Evolutionary conservation across 2,888 invertebrate species (phyloP), one percentile per base, ranked within the genome.

Genomic region (Microctonus aethiopoides): DNA sequence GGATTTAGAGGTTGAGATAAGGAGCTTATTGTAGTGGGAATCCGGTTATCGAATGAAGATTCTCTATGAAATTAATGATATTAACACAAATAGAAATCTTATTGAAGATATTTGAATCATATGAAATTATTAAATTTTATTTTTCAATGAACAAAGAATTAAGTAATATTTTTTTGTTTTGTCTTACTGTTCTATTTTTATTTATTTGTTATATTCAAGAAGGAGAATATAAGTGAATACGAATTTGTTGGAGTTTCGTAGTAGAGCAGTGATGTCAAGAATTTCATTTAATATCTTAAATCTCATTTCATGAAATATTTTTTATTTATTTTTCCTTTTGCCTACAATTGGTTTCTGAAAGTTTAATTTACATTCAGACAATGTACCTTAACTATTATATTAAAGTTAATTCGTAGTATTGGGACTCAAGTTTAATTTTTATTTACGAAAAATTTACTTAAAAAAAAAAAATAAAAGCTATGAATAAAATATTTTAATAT

Each of bases 1-100:
- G 71, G 71, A 61, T 62, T 65, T 60, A 56, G 54, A 54, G 72
- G 57, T 29, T 9, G 10, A 57, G 32, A 32, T 57, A 57, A 57
- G 39, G 6, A 39, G 39, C 39, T 39, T 39, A 39, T 39, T 39
- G 13, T 39, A n/a, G 1, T 4, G 39, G 39, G n/a, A 39, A 39
- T 39, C n/a, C 13, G 39, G 39, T 39, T 39, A 39, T 39, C 39
- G 39, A 39, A n/a, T n/a, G 11, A 11, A n/a, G 13, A 13, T 39
- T 39, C 39, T 39, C 13, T 6, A 11, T n/a, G 39, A n/a, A 39
- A 39, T 39, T 39, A 39, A 39, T 39, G 39, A n/a, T 39, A n/a
- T 39, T 13, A 5, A 39, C 11, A 39, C 13, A 13, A 39, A 39
- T 11, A 39, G 39, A 13, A 13, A 39, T 39, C 3, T 39, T n/a